phyloP scores from a whole-genome alignment of 2,888 invertebrate species.

The Axea sp. region DNA sequence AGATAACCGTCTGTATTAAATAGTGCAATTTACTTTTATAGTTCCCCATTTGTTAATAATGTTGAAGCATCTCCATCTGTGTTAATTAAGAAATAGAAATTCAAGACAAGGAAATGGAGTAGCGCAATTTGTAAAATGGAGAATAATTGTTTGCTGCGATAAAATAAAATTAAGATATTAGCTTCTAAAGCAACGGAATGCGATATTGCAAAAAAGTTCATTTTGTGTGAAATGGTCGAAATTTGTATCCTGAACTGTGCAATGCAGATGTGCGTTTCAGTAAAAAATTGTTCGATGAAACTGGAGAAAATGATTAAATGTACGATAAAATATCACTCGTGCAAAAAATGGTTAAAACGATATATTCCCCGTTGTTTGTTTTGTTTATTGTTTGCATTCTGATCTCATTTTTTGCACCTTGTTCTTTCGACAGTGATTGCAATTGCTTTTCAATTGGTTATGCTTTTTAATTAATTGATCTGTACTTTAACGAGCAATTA shows the following conservation, averaged over 20 bases:
- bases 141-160: not conserved
- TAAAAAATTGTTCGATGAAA: no score
- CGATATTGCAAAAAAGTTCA: no score
- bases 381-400: no score
- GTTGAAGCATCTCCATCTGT: constrained; percentile 1
- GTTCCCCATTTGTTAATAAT: constrained; percentile 18
- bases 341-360: no score
- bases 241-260: no score
- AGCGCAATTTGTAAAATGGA: constrained; percentile 11
- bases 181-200: no score
- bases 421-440: constrained; percentile 6
- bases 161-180: no score
- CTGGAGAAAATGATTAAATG: no score
- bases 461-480: constrained; percentile 25
- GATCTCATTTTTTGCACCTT: constrained; percentile 12
- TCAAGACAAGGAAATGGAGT: not conserved
- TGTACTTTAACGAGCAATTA: constrained; percentile 29
- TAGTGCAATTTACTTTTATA: constrained; percentile 29
- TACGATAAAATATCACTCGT: no score
- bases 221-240: no score
- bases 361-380: no score
- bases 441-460: constrained; percentile 31
- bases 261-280: no score
- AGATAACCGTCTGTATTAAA: constrained; percentile 18
- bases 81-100: constrained; percentile 30